Evolutionary conservation across 2,113 vertebrate genomes (phyloP).

Genomic region (Isichthys henryi): DNA sequence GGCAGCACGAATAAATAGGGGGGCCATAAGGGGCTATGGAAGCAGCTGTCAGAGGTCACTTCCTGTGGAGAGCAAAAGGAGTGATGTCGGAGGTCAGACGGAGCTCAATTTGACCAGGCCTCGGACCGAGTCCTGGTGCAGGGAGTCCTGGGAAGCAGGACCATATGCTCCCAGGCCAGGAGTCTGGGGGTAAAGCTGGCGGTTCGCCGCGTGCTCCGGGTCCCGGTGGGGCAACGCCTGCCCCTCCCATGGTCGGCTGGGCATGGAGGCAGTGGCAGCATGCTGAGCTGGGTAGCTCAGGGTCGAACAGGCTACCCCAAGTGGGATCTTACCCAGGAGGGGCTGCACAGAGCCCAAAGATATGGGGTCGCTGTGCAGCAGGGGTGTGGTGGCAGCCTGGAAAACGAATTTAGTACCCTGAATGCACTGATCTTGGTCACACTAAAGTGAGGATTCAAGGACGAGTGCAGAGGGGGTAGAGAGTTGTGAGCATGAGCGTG

Average conservation of each 20-base stretch:
- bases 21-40: not conserved
- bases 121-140: slow-evolving; percentile 87
- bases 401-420: slow-evolving; percentile 97
- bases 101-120: slow-evolving; percentile 93
- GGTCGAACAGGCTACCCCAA: slow-evolving; percentile 71
- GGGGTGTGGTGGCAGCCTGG: slow-evolving; percentile 83
- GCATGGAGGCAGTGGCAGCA: slow-evolving; percentile 72
- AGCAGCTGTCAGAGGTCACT: not conserved
- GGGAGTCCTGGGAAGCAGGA: slow-evolving; percentile 70
- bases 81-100: slow-evolving; percentile 59
- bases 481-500: slow-evolving; percentile 32
- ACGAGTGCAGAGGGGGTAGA: slow-evolving; percentile 33
- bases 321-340: slow-evolving; percentile 68
- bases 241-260: slow-evolving; percentile 72
- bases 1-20: not conserved
- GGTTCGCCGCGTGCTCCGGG: slow-evolving; percentile 46
- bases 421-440: slow-evolving; percentile 93
- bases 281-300: slow-evolving; percentile 67
- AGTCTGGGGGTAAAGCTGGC: slow-evolving; percentile 55
- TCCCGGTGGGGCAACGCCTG: slow-evolving; percentile 72
- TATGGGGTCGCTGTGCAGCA: slow-evolving; percentile 79
- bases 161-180: slow-evolving; percentile 70
- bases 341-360: slow-evolving; percentile 71
- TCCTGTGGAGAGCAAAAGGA: not conserved
- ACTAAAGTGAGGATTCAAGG: slow-evolving; percentile 58